Base-by-base conservation (phyloP, 2,113 vertebrate species). In the Xyliphius kryptos region DNA sequence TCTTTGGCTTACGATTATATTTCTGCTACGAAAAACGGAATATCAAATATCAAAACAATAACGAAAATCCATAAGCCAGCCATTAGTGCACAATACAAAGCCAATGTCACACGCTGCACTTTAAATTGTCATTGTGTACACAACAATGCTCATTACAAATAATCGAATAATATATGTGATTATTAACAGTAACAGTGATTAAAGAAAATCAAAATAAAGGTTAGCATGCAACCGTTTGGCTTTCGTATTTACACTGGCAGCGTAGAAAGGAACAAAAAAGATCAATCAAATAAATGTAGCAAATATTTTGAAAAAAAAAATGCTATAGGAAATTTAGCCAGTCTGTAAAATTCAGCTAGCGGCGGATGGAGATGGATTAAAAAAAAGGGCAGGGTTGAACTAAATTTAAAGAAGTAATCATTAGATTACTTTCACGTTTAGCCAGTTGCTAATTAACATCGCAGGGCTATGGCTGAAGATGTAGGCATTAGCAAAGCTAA, bases 1-100 rank as follows among this genome's bases (percentile, higher is more conserved):
- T 98, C 96, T 98, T 98, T 98, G 96, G 96, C 95, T 96, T 97
- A 95, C 94, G 91, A 90, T 89, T 85, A 81, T 89, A 90, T 79
- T 86, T 91, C 87, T 82, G 86, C 89, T 90, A 92, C 79, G 88
- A 90, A 89, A 90, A 81, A n/a, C n/a, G 89, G 87, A 69, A 70
- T 76, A 54, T 60, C 60, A 22, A 61, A 66, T 85, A 65, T 80
- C 75, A 85, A 79, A 54, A 64, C 60, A 19, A 56, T 62, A 60
- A 68, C 38, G 54, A 86, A 86, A 87, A 85, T 83, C 83, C 85
- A 81, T 77, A 87, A 91, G 88, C 87, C 86, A 91, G 86, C 89
- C 86, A 86, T 93, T 87, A 91, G 91, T 91, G 89, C 90, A 91
- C 88, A 83, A 85, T 84, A 89, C 88, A 88, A 88, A 86, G 87